phyloP scores from a whole-genome alignment of 2,797 vertebrate species.

The Rhinophrynus dorsalis region DNA sequence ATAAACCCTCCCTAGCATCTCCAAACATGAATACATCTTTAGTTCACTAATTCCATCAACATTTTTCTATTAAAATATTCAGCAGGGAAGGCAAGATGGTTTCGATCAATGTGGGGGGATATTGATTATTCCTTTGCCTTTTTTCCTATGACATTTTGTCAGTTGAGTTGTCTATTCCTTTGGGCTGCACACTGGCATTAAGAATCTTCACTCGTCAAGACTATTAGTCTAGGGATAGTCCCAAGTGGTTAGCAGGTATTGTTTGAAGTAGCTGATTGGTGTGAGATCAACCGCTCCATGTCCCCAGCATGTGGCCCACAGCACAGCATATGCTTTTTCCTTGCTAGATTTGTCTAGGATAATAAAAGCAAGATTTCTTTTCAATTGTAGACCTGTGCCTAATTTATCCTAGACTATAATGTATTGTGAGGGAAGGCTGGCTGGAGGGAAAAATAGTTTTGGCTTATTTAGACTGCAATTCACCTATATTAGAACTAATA shows the following conservation, averaged over 20 bases:
- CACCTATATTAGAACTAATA: too few species aligned
- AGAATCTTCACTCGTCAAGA: slow-evolving; percentile 56
- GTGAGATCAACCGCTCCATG: slow-evolving; percentile 56
- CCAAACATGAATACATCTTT: neutral
- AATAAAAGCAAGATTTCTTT: slow-evolving; percentile 63
- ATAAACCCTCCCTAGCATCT: slow-evolving; percentile 21
- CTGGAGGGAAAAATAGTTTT: neutral
- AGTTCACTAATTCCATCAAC: slow-evolving; percentile 32
- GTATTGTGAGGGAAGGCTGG: slow-evolving; percentile 29
- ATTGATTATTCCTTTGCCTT: slow-evolving; percentile 53
- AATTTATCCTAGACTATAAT: slow-evolving; percentile 62
- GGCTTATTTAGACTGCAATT: too few species aligned
- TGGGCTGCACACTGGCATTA: slow-evolving; percentile 60
- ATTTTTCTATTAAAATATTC: slow-evolving; percentile 41
- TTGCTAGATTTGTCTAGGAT: slow-evolving; percentile 66
- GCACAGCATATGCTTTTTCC: slow-evolving; percentile 61
- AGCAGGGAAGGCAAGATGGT: slow-evolving; percentile 15
- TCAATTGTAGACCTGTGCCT: slow-evolving; percentile 58
- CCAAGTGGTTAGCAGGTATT: slow-evolving; percentile 53
- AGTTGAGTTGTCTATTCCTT: slow-evolving; percentile 57
- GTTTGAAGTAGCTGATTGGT: slow-evolving; percentile 65
- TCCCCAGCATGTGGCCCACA: slow-evolving; percentile 59
- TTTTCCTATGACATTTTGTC: slow-evolving; percentile 58
- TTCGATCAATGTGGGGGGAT: slow-evolving; percentile 53
- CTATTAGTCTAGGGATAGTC: slow-evolving; percentile 60